Evolutionary conservation across 2,113 vertebrate genomes (phyloP).

Genomic region (Donacobius atricapilla): DNA sequence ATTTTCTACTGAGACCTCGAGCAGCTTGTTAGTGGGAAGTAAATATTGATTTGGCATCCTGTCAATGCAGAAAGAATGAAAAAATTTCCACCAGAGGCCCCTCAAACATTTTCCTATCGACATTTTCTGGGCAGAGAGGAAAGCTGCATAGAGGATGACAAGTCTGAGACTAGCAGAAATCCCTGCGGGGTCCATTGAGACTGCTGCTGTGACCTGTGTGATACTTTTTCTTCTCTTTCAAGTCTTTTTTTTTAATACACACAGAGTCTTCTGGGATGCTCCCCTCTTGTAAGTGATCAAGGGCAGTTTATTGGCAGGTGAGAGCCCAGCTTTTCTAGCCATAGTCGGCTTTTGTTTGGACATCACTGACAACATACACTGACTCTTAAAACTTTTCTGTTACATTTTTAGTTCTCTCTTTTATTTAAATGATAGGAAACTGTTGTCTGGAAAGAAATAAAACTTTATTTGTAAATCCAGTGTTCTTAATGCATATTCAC

Average conservation of each 20-base stretch:
- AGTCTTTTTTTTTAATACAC: conserved; percentile 86
- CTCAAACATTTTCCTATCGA: conserved; percentile 99
- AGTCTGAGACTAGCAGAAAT: conserved; percentile 89
- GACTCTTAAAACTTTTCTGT: conserved; percentile 74
- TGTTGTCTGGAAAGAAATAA: conserved; percentile 28
- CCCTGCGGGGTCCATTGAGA: conserved; percentile 88
- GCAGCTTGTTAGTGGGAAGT: conserved; percentile 99
- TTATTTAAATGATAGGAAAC: conserved; percentile 33
- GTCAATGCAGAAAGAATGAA: conserved; percentile 99
- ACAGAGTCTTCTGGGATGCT: conserved; percentile 78
- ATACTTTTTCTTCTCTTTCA: conserved; percentile 96
- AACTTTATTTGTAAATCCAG: not conserved
- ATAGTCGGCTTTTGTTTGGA: conserved; percentile 78
- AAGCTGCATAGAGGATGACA: conserved; percentile 91
- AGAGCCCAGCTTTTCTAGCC: conserved; percentile 78
- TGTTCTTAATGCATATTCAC: not conserved
- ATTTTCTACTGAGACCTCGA: conserved; percentile 93
- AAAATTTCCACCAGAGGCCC: conserved; percentile 98
- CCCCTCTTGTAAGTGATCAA: conserved; percentile 86
- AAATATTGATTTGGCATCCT: conserved; percentile 99
- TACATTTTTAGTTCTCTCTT: conserved; percentile 46
- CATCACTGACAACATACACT: conserved; percentile 73
- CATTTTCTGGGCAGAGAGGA: conserved; percentile 92
- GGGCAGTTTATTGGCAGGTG: conserved; percentile 85
- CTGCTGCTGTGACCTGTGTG: conserved; percentile 85